Evolutionary conservation across 2,113 vertebrate genomes (phyloP).

Genomic region (Castor canadensis): DNA sequence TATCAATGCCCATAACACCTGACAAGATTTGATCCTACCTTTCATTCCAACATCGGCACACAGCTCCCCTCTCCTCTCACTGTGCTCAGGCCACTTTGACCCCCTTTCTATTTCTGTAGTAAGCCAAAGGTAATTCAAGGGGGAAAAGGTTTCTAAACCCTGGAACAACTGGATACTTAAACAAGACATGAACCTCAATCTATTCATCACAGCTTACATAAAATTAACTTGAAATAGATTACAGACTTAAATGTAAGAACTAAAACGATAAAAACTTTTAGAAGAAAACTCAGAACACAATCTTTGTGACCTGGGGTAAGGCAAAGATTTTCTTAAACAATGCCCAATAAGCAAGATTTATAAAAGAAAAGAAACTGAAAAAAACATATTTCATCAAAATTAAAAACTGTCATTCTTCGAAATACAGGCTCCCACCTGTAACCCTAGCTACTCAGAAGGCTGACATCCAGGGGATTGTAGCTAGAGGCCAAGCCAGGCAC

Average conservation of each 20-base stretch:
- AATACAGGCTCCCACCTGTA: background rate
- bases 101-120: background rate
- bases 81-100: background rate
- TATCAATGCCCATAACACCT: background rate
- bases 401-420: background rate
- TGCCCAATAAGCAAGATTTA: background rate
- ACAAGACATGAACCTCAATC: background rate
- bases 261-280: background rate
- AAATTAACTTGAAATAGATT: constrained; percentile 5
- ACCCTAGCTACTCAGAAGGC: too few species aligned
- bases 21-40: background rate
- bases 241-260: background rate
- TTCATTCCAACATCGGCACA: background rate
- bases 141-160: background rate
- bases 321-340: constrained; percentile 6
- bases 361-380: background rate
- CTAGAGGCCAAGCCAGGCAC: too few species aligned
- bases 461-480: too few species aligned
- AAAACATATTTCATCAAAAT: constrained; percentile 45
- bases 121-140: background rate
- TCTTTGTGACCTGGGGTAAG: background rate
- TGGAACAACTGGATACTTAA: background rate
- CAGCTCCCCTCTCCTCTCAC: background rate
- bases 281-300: background rate
- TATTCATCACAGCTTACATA: background rate